Conservation (phyloP, 2,888 invertebrate genomes). For the Odontothrips loti region DNA sequence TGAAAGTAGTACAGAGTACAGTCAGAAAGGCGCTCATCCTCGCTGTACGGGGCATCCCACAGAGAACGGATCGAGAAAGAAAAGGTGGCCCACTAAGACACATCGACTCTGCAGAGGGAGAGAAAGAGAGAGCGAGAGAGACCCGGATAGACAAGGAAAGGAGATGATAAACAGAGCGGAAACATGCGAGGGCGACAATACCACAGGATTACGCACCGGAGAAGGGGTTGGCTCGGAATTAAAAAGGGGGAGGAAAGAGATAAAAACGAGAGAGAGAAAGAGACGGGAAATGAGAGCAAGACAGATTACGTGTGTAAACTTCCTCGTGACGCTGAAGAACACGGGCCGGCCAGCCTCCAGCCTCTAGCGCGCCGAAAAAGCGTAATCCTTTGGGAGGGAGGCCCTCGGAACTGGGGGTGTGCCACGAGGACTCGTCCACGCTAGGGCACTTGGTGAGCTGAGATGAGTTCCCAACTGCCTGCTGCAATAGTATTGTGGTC, state of each 20-base stretch:
- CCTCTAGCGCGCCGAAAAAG: background rate
- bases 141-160: background rate
- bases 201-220: background rate
- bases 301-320: constrained; percentile 25
- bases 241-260: constrained; percentile 5
- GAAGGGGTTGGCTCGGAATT: background rate
- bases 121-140: background rate
- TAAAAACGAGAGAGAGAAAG: background rate
- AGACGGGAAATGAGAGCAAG: constrained; percentile 11
- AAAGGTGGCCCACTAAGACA: background rate
- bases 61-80: too few species aligned
- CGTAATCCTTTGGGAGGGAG: background rate
- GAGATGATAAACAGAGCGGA: constrained; percentile 1
- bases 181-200: constrained; percentile 19
- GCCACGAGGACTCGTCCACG: too few species aligned
- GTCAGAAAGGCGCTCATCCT: too few species aligned
- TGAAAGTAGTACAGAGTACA: too few species aligned
- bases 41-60: too few species aligned
- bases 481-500: too few species aligned
- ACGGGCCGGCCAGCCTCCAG: background rate
- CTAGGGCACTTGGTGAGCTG: too few species aligned
- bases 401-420: too few species aligned
- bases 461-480: too few species aligned
- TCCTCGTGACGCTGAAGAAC: background rate
- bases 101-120: background rate